Base-by-base conservation (phyloP, 2,797 vertebrate species). In the Malacoctenus gilli region DNA sequence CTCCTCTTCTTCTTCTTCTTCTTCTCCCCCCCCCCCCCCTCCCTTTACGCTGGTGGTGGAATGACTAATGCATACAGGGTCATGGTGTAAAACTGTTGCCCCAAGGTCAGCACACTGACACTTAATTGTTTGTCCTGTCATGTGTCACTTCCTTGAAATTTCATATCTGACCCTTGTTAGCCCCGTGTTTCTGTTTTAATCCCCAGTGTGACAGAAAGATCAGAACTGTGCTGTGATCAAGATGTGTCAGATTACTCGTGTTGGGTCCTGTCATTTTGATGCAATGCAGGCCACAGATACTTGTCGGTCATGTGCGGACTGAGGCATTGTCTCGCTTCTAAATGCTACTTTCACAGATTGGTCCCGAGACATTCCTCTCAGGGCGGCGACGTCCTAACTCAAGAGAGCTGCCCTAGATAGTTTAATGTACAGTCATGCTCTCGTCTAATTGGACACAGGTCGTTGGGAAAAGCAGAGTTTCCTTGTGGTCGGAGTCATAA, bases 51-150 rank as follows among this genome's bases (percentile, higher is more conserved):
- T 77, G 72, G 60, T 63, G 62, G 63, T 75, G 54, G 62, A 71
- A 85, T 86, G 86, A 87, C 82, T 87, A 86, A 90, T 89, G 80
- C 80, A 80, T 32, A 23, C 59, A 59, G 84, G 85, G 86, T 86
- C 79, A 82, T 77, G 75, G 85, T 87, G 85, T 89, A 87, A 89
- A 90, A 89, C 82, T 82, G 77, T 77, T 89, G 90, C 82, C 89
- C 88, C 70, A 72, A 80, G 87, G 87, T 91, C 86, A 79, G 72
- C 60, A 3, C 44, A 75, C 78, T 90, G 87, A 92, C 89, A 87
- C 87, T 87, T 87, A 82, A 91, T 89, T 87, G 88, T 91, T 90
- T 89, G 80, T 89, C 87, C 85, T 90, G 86, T 91, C 88, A 91
- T 88, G 79, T 90, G 89, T 91, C 89, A 87, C 87, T 88, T 91